Evolutionary conservation across 2,888 invertebrate genomes (phyloP).

Genomic region (Campoletis raptor): DNA sequence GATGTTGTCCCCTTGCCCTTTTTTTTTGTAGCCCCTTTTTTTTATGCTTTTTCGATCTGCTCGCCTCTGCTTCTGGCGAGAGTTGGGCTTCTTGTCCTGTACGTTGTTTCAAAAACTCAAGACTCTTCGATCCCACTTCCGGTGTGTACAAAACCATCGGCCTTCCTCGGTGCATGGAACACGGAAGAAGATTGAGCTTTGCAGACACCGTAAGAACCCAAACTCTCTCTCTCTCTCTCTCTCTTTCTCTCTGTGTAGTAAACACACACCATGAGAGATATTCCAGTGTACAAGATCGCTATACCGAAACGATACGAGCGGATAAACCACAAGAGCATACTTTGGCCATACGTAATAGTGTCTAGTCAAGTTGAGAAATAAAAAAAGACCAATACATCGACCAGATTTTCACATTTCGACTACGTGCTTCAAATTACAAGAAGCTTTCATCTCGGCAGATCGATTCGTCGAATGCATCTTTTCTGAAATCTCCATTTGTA

Average conservation of each 20-base stretch:
- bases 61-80: neutral
- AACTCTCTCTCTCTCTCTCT: neutral
- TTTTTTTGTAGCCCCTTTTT: slow-evolving; percentile 34
- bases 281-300: neutral
- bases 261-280: neutral
- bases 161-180: neutral
- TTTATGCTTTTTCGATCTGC: slow-evolving; percentile 36
- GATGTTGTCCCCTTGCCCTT: slow-evolving; percentile 40
- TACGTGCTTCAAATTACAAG: slow-evolving; percentile 70
- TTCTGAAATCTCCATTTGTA: neutral
- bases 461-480: slow-evolving; percentile 40
- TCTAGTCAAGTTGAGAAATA: slow-evolving; percentile 4
- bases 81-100: neutral
- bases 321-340: slow-evolving; percentile 29
- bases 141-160: neutral
- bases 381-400: slow-evolving; percentile 31
- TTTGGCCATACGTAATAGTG: slow-evolving; percentile 52
- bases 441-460: slow-evolving; percentile 49
- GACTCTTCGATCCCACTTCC: slow-evolving; percentile 46
- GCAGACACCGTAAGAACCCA: neutral
- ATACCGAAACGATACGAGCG: slow-evolving; percentile 10
- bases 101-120: slow-evolving; percentile 4
- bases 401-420: slow-evolving; percentile 49
- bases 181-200: slow-evolving; percentile 24
- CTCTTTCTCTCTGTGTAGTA: too few relatives aligned